Percentiles rank a stretch among this genome's conserved stretches.
These are phyloP conservation scores for Notodonta dromedarius DNA, from an alignment of 2,888 invertebrate genomes.

Conservation along the genomic window DNA sequence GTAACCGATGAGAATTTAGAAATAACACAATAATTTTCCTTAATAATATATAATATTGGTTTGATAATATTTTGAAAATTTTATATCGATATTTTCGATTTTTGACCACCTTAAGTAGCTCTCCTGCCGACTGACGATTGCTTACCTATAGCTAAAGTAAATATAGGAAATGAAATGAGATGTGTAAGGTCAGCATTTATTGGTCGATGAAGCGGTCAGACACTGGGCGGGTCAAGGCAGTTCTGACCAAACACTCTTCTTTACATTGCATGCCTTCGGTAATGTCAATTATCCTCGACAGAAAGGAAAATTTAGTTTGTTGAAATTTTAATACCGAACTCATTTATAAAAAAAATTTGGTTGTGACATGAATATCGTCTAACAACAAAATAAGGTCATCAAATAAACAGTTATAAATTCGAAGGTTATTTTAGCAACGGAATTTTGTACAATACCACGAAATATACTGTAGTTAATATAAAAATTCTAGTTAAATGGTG, in stretches of 20 bases:
- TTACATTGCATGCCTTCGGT: slow-evolving; percentile 25
- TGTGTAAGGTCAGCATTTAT: slow-evolving; percentile 61
- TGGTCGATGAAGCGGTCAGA: slow-evolving; percentile 58
- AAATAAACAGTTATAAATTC: background rate
- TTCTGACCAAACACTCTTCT: slow-evolving; percentile 52
- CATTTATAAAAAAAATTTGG: too few species aligned
- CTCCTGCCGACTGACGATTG: slow-evolving; percentile 27
- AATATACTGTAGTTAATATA: background rate
- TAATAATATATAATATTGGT: background rate
- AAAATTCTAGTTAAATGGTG: background rate
- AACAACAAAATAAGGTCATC: too few species aligned
- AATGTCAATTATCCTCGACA: slow-evolving; percentile 33
- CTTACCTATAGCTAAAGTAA: slow-evolving; percentile 47
- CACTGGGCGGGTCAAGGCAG: slow-evolving; percentile 62
- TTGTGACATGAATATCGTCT: too few species aligned
- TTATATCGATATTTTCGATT: background rate
- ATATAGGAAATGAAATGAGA: slow-evolving; percentile 65
- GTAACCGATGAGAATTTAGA: slow-evolving; percentile 15
- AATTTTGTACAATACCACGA: background rate
- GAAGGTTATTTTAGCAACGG: background rate
- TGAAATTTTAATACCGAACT: slow-evolving; percentile 33
- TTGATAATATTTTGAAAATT: background rate
- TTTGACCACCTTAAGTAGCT: slow-evolving; percentile 35
- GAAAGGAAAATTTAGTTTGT: slow-evolving; percentile 53
- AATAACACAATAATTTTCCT: background rate